A percentile compares a stretch with the other conserved stretches of the same genome.
phyloP scores from a whole-genome alignment of 2,113 vertebrate genomes.

The Butorides virescens region DNA sequence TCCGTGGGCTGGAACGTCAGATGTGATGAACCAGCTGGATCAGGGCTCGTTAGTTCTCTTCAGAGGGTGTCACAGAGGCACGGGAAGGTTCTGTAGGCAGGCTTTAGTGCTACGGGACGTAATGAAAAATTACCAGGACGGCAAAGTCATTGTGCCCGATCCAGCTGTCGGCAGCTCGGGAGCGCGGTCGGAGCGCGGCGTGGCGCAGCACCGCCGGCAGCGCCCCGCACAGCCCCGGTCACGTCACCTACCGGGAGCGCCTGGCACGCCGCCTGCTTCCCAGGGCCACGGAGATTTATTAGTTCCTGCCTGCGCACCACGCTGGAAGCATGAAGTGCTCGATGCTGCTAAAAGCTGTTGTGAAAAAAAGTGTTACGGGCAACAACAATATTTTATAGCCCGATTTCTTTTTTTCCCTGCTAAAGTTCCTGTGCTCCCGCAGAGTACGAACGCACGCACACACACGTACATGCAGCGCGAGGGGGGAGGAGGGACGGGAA shows the following conservation, averaged over 20 bases:
- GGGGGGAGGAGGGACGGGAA: not conserved
- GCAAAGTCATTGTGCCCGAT: not conserved
- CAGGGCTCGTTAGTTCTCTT: not conserved
- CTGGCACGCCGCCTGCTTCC: not conserved
- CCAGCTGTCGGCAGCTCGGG: not conserved
- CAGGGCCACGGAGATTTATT: not conserved
- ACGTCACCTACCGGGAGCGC: not conserved
- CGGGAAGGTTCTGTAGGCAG: not conserved
- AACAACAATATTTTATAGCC: not conserved
- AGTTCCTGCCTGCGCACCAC: not conserved
- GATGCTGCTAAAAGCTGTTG: not conserved
- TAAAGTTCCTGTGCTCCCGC: not conserved
- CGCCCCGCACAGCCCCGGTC: fast-evolving
- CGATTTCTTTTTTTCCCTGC: not conserved
- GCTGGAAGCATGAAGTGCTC: not conserved
- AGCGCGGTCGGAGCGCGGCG: fast-evolving
- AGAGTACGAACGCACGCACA: not conserved
- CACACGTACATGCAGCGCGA: not conserved
- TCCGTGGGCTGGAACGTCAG: not conserved
- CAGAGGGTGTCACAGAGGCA: not conserved
- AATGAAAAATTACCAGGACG: not conserved
- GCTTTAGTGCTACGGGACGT: not conserved
- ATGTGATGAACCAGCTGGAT: not conserved
- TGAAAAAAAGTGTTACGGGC: not conserved
- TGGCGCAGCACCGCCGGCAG: fast-evolving